Conservation (phyloP, 2,888 invertebrate species). For the Pedicia rivosa region DNA sequence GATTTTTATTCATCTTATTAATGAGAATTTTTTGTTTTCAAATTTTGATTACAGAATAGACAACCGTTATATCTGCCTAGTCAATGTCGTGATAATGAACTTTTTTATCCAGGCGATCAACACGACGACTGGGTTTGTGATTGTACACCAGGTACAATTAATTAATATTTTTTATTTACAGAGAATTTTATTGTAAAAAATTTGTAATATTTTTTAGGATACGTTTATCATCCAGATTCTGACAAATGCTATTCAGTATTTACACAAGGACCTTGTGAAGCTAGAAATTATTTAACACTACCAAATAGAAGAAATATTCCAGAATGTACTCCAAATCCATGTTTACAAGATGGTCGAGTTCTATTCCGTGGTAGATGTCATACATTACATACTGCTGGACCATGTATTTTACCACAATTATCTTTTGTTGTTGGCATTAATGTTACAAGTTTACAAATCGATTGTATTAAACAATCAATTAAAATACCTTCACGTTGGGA, state of each 20-base stretch:
- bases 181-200: background rate
- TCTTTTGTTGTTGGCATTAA: constrained; percentile 41
- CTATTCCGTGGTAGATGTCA: constrained; percentile 22
- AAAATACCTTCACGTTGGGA: constrained; percentile 21
- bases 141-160: constrained; percentile 25
- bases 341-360: constrained; percentile 35
- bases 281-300: constrained; percentile 38
- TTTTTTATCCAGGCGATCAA: constrained; percentile 49
- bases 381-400: constrained; percentile 18
- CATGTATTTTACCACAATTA: constrained; percentile 24
- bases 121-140: constrained; percentile 45
- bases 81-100: constrained; percentile 43
- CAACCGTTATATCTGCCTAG: constrained; percentile 40
- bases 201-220: constrained; percentile 28
- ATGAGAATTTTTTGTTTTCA: background rate
- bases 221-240: constrained; percentile 41
- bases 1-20: too few relatives aligned
- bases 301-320: constrained; percentile 36
- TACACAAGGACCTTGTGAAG: constrained; percentile 44
- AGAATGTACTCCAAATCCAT: constrained; percentile 44
- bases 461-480: constrained; percentile 33
- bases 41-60: constrained; percentile 28
- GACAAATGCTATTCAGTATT: constrained; percentile 46
- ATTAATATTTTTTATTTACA: background rate
- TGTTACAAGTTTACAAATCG: constrained; percentile 37